These are phyloP conservation scores for Paracyclopina nana DNA, from an alignment of 1,140 invertebrate species.

Conservation along the genomic window DNA sequence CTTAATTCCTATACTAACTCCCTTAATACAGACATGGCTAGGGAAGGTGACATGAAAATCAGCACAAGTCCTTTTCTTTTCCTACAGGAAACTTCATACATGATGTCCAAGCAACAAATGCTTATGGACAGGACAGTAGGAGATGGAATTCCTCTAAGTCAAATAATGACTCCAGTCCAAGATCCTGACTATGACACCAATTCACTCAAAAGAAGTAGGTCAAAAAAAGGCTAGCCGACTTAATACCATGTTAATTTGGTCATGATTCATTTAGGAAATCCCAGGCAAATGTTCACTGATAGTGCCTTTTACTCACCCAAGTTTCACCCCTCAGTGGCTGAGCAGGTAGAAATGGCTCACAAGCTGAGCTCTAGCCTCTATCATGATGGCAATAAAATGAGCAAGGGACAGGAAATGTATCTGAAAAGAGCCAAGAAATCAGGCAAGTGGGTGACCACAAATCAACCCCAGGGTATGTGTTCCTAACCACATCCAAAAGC, in stretches of 20 bases:
- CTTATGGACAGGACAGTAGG: too few relatives aligned
- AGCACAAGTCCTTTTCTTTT: too few relatives aligned
- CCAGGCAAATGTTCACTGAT: constrained; percentile 16
- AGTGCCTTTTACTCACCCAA: constrained; percentile 11
- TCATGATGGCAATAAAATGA: constrained; percentile 13
- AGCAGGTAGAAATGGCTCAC: constrained; percentile 16
- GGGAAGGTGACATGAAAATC: too few relatives aligned
- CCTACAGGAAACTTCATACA: too few relatives aligned
- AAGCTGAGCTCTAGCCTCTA: constrained; percentile 6
- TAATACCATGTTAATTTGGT: neutral
- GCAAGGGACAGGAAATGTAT: constrained; percentile 15
- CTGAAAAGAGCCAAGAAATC: constrained; percentile 12
- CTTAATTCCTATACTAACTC: too few relatives aligned
- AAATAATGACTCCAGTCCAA: too few relatives aligned
- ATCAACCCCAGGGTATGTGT: too few relatives aligned
- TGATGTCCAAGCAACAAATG: too few relatives aligned
- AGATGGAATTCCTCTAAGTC: too few relatives aligned
- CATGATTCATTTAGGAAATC: constrained; percentile 1
- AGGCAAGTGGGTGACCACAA: constrained; percentile 15
- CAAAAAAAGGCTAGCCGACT: neutral
- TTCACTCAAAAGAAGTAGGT: neutral
- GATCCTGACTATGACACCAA: neutral
- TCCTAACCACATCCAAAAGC: too few relatives aligned
- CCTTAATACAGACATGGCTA: too few relatives aligned
- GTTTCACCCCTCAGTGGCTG: constrained; percentile 12